phyloP scores from a whole-genome alignment of 2,113 vertebrate species.

The Clinocottus analis region DNA sequence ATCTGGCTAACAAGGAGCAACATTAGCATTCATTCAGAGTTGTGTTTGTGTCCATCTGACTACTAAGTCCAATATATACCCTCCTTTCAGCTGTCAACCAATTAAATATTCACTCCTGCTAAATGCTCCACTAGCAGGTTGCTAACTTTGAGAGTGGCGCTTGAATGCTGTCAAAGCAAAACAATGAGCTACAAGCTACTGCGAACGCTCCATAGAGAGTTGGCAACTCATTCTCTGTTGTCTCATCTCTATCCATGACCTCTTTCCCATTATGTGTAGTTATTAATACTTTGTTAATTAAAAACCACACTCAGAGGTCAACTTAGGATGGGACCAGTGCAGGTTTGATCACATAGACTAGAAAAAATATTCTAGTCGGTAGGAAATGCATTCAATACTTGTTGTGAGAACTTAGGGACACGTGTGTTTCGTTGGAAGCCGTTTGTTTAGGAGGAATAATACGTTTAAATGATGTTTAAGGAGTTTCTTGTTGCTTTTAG shows the following conservation, averaged over 20 bases:
- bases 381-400: neutral
- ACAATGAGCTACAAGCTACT: too few species aligned
- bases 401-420: slow-evolving; percentile 6
- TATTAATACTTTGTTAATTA: neutral
- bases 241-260: neutral
- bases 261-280: neutral
- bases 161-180: too few species aligned
- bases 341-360: neutral
- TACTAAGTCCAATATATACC: neutral
- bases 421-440: slow-evolving; percentile 6
- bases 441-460: neutral
- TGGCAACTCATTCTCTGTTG: neutral
- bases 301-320: neutral
- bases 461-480: neutral
- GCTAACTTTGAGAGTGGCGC: neutral
- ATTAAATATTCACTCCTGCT: neutral
- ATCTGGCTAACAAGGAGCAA: neutral
- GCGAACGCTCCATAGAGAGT: neutral
- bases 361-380: neutral
- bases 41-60: neutral
- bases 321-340: neutral
- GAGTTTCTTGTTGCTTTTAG: neutral
- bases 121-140: neutral
- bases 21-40: neutral
- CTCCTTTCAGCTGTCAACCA: neutral